Evolutionary conservation across 2,888 invertebrate species (phyloP), one percentile per base, ranked within the genome.

Genomic region (Agonopterix arenella): DNA sequence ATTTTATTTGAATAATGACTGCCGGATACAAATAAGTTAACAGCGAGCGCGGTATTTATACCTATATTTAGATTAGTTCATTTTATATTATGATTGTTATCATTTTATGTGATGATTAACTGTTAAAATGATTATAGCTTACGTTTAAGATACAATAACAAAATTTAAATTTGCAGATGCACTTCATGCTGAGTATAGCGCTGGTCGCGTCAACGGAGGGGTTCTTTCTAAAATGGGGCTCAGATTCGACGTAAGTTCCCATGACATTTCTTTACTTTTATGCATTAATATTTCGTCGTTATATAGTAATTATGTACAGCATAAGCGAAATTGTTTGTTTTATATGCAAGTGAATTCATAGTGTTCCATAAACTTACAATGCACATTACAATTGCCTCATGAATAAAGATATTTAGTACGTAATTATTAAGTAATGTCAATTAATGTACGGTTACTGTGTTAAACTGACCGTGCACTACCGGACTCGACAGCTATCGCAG

Each of bases 181-280:
- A 73, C 58, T 64, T 89, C 49, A 57, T 84, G 45, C 53, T 89
- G 54, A 66, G 82, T 53, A 52, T 89, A 62, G 82, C 74, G 48
- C 59, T 84, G 52, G 59, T 86, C 2, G 78, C 83, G n/a, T 76
- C 84, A 1, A 75, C 88, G 2, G 85, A 90, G 47, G 90, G 85
- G 0, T 90, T 90, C 64, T 90, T 90, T 69, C 65, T 90, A 50
- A 89, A 88, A 64, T 90, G 90, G 90, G 90, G 90, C 41, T 83
- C 88, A 16, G 86, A 89, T 57, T 76, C 89, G 45, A 66, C 85
- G 90, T 91, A 81, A 70, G 88, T 28, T 28, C 5, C 28, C 28
- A 28, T 28, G 5, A 28, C 28, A 28, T 28, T 28, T 28, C 28
- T 28, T 28, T 28, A 28, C 5, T 5, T 28, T 28, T 28, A 28